These are phyloP conservation scores for Chymomyza amoena DNA, from an alignment of 2,888 invertebrate genomes.

Conservation along the genomic window DNA sequence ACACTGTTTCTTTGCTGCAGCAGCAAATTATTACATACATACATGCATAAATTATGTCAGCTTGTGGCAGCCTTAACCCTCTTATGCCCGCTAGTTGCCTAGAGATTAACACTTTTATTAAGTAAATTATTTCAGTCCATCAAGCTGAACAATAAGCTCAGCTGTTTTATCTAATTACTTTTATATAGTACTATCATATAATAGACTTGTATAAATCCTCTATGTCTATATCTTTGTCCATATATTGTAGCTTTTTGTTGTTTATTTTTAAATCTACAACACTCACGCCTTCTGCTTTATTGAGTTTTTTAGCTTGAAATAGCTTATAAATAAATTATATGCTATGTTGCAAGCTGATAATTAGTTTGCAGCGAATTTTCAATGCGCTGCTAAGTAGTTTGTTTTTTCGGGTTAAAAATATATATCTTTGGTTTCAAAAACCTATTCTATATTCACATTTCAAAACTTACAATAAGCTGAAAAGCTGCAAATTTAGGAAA, in stretches of 20 bases:
- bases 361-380: background rate
- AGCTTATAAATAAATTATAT: background rate
- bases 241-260: background rate
- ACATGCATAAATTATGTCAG: constrained; percentile 44
- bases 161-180: constrained; percentile 17
- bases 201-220: background rate
- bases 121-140: background rate
- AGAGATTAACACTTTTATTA: background rate
- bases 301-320: constrained; percentile 6
- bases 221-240: constrained; percentile 4
- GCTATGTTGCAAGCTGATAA: background rate
- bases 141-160: background rate
- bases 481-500: too few relatives aligned
- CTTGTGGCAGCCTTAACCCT: background rate
- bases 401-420: too few relatives aligned
- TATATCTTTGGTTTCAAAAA: too few relatives aligned
- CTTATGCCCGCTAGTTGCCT: background rate
- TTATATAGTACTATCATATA: background rate
- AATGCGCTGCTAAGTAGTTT: background rate
- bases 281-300: constrained; percentile 24
- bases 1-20: background rate
- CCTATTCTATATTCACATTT: too few relatives aligned
- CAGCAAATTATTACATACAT: background rate
- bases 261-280: constrained; percentile 28
- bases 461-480: too few relatives aligned